These are phyloP conservation scores for Pseudococcus viburni DNA, from an alignment of 2,888 invertebrate genomes.

Conservation along the genomic window DNA sequence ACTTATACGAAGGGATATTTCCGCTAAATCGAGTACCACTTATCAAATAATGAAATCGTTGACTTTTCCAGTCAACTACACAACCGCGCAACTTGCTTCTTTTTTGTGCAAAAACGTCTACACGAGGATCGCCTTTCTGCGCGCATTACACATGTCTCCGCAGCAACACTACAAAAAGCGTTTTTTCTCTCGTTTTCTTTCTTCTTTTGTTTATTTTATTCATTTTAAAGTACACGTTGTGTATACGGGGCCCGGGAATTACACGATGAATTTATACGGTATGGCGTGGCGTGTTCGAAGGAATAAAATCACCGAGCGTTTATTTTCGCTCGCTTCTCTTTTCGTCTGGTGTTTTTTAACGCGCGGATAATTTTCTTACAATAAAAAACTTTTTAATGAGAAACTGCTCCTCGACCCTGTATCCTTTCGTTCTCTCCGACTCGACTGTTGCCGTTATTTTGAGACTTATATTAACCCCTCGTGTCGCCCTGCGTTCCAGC, in stretches of 20 bases:
- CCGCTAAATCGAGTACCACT: conserved; percentile 34
- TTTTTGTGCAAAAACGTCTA: not conserved
- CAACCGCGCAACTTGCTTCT: not conserved
- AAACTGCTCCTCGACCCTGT: not conserved
- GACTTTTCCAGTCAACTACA: conserved; percentile 25
- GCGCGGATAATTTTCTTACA: conserved; percentile 38
- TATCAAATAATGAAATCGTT: conserved; percentile 45
- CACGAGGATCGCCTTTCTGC: not conserved
- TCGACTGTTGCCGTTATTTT: not conserved
- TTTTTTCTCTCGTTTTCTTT: not conserved
- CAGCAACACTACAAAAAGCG: not conserved
- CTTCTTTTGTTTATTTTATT: not conserved
- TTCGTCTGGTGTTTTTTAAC: not conserved
- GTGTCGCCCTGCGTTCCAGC: not conserved
- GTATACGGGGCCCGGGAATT: not conserved
- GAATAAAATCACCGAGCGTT: not conserved
- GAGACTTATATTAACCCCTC: not conserved
- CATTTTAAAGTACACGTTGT: not conserved
- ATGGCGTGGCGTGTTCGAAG: conserved; percentile 13
- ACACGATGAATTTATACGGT: not conserved
- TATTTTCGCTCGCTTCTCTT: too few species aligned
- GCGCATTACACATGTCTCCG: not conserved
- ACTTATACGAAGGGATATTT: not conserved
- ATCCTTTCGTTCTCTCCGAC: not conserved
- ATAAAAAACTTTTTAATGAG: conserved; percentile 43